These are phyloP conservation scores for Pseudorectes ferrugineus DNA, from an alignment of 2,113 vertebrate species.

Conservation along the genomic window DNA sequence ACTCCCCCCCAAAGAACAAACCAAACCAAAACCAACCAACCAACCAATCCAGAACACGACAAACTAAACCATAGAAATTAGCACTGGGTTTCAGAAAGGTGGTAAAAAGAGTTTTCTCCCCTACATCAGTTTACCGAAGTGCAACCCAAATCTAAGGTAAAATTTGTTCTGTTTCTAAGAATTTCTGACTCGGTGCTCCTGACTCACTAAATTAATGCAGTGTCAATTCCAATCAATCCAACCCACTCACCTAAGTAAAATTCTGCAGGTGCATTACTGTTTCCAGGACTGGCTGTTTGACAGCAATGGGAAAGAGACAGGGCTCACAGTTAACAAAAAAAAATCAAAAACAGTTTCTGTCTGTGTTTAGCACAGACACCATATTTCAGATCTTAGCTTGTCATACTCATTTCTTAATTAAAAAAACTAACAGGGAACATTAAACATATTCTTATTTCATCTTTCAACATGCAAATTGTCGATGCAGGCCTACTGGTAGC, in stretches of 20 bases:
- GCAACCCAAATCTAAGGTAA: background rate
- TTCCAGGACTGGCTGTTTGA: background rate
- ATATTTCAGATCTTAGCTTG: background rate
- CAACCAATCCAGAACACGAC: background rate
- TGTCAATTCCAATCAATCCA: background rate
- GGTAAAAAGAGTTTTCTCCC: background rate
- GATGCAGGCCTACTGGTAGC: background rate
- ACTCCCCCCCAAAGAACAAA: background rate
- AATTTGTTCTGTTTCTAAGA: background rate
- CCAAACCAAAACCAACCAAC: background rate
- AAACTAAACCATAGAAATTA: background rate
- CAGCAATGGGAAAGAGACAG: background rate
- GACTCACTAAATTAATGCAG: background rate
- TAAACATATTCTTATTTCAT: background rate
- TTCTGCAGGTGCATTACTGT: background rate
- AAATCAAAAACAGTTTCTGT: background rate
- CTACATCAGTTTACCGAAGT: background rate
- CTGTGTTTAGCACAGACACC: background rate
- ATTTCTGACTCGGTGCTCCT: background rate
- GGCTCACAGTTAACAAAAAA: background rate
- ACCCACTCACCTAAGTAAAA: background rate
- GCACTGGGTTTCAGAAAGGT: background rate
- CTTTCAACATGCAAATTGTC: background rate
- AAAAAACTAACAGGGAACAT: background rate
- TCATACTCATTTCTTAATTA: background rate